Conservation (phyloP, 2,113 vertebrate genomes). For the Apistogramma diplotaenia region DNA sequence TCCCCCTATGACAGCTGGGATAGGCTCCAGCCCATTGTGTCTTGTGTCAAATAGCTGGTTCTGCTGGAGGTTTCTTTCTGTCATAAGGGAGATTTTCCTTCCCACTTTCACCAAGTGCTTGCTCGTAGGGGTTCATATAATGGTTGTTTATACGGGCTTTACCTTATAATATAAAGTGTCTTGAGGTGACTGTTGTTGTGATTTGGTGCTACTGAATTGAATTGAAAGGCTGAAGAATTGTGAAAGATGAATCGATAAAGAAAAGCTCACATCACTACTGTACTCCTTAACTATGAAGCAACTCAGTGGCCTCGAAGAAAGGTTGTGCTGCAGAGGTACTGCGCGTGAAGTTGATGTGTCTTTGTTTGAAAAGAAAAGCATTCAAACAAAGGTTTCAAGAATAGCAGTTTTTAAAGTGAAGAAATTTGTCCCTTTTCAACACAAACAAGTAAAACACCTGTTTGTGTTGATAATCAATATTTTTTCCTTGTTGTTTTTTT, state of each 20-base stretch:
- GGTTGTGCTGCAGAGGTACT: not conserved
- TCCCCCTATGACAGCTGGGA: no score
- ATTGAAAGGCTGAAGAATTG: not conserved
- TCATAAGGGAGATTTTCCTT: no score
- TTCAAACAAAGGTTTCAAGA: conserved; percentile 3
- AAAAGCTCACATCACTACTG: conserved; percentile 9
- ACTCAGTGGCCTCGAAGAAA: conserved; percentile 4
- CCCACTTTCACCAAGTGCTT: no score
- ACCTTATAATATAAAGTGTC: no score
- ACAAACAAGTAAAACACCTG: not conserved
- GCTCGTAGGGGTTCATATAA: no score
- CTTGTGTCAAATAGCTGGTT: no score
- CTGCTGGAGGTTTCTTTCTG: no score
- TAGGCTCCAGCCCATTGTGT: no score
- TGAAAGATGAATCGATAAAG: conserved; percentile 46
- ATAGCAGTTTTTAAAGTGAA: not conserved
- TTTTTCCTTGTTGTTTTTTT: not conserved
- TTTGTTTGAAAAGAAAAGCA: not conserved
- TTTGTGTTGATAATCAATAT: not conserved
- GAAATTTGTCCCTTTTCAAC: not conserved
- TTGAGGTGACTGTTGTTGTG: no score
- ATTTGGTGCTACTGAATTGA: no score
- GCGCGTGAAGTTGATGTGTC: not conserved
- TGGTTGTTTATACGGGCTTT: no score
- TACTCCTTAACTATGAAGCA: not conserved